Conservation (phyloP, 2,113 vertebrate species). For the Poeciliopsis turrubarensis region DNA sequence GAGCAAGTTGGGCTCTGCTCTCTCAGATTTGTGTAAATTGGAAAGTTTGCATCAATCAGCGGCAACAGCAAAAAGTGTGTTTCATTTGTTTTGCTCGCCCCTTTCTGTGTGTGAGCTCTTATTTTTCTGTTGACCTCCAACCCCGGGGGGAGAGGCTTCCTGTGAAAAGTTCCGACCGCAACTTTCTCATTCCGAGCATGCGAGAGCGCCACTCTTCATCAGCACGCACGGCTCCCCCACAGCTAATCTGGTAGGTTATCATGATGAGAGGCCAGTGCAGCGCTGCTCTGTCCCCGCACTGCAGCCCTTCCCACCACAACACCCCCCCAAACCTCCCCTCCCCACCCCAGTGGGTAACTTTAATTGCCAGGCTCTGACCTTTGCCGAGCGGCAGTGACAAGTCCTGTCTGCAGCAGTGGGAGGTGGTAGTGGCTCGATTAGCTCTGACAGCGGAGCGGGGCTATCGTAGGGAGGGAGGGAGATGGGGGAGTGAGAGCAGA, state of each 20-base stretch:
- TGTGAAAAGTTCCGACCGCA: neutral
- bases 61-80: neutral
- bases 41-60: conserved; percentile 18
- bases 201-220: conserved; percentile 8
- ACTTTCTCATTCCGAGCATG: neutral
- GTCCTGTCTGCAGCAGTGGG: conserved; percentile 71
- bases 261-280: conserved; percentile 68
- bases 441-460: conserved; percentile 73
- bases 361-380: conserved; percentile 81
- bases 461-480: conserved; percentile 26
- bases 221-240: conserved; percentile 30
- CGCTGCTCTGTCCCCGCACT: conserved; percentile 45
- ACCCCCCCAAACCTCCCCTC: conserved; percentile 32
- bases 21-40: conserved; percentile 22
- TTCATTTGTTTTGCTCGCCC: neutral
- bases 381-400: conserved; percentile 72
- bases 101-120: neutral
- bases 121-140: conserved; percentile 27
- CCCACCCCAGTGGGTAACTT: conserved; percentile 69
- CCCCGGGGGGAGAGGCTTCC: conserved; percentile 1
- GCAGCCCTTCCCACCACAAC: neutral
- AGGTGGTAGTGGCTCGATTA: conserved; percentile 75
- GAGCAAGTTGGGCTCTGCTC: conserved; percentile 24
- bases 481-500: conserved; percentile 14
- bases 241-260: conserved; percentile 62